Evolutionary conservation across 2,797 vertebrate species (phyloP), one percentile per base, ranked within the genome.

Genomic region (Masticophis lateralis): DNA sequence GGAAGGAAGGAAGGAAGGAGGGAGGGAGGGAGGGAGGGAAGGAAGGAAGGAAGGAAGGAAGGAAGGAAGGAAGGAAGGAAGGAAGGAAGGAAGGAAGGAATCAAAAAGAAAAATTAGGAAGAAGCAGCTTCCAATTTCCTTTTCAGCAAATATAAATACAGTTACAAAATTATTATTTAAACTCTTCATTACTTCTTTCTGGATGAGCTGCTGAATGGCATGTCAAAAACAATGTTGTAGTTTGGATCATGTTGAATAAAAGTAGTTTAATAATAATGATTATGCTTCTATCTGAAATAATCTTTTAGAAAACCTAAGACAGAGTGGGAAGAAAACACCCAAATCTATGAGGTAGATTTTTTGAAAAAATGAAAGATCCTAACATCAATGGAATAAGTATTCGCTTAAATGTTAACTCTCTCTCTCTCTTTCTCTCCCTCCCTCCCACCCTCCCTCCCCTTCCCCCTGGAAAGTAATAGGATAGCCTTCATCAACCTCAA

Each of bases 1-100:
- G 11, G 1, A 55, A 8, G 11, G 12, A 6, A 9, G 5, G 12
- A 28, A 5, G 12, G 1, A 28, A 2, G 1, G 4, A 5, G 5
- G 2, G 1, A 28, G 5, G 27, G 4, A 28, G 2, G 27, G 4
- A 13, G 4, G 10, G 1, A 12, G 12, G 27, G 1, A 63, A 12
- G 11, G 1, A n/a, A 5, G 28, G 12, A 63, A 13, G 28, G 11
- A 63, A n/a, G 25, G 25, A 63, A 12, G 28, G 12, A n/a, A 6
- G 28, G 28, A n/a, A 6, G 28, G 28, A 28, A 5, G 11, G 61
- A 63, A 6, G 28, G 63, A 66, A 5, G 12, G 28, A 66, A 2
- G 12, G 28, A 66, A 6, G 4, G 63, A 69, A 16, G 27, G 66
- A 69, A 32, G 27, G 66, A 69, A 69, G 11, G 1, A 69, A 66